Evolutionary conservation across 2,113 vertebrate species (phyloP).

Genomic region (Oenanthe melanoleuca): DNA sequence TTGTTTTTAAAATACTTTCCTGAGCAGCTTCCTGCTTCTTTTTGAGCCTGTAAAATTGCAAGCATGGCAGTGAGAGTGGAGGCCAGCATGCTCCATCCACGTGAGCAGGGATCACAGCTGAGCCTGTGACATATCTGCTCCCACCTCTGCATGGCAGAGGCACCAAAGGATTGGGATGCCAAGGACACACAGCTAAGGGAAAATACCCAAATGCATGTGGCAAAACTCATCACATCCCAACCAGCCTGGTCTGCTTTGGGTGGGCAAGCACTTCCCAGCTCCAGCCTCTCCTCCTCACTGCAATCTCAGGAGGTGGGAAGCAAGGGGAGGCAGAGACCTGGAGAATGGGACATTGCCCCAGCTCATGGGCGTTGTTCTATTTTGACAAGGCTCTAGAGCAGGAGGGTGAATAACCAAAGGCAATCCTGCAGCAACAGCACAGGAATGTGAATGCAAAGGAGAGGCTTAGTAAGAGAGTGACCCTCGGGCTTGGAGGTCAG

Average conservation of each 20-base stretch:
- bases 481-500: accelerated
- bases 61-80: not conserved
- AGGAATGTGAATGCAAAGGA: not conserved
- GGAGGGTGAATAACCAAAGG: not conserved
- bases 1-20: not conserved
- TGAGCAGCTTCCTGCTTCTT: not conserved
- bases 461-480: not conserved
- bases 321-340: not conserved
- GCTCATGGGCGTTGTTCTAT: accelerated
- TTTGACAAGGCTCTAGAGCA: not conserved
- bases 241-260: accelerated
- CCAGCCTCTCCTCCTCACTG: not conserved
- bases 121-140: not conserved
- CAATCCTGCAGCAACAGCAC: not conserved
- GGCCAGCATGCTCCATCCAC: not conserved
- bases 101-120: not conserved
- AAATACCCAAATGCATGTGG: not conserved
- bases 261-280: accelerated
- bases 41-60: not conserved
- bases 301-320: not conserved
- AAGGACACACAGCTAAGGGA: not conserved
- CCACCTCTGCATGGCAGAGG: not conserved
- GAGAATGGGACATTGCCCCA: not conserved
- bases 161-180: not conserved
- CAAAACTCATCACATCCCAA: not conserved